These are phyloP conservation scores for Babylonia areolata DNA, from an alignment of 1,140 invertebrate genomes.

Conservation along the genomic window DNA sequence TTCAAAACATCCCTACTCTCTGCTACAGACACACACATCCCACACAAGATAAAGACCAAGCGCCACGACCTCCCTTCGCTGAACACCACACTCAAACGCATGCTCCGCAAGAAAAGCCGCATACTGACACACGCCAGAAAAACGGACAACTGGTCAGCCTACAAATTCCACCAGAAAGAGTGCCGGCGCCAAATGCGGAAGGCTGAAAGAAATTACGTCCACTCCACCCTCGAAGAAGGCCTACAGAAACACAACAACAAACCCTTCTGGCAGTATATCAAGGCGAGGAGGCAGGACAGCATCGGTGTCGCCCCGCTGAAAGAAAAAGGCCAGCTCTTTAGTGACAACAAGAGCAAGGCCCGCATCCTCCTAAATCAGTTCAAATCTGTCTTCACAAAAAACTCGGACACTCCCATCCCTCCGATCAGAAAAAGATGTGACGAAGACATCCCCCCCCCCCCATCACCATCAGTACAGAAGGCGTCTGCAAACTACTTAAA, in stretches of 20 bases:
- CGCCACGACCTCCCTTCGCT: too few species aligned
- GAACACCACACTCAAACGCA: too few species aligned
- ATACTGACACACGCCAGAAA: neutral
- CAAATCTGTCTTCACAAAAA: too few species aligned
- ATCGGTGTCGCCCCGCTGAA: neutral
- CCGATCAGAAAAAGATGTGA: too few species aligned
- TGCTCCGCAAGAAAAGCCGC: neutral
- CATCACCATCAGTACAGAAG: too few species aligned
- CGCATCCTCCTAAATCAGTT: neutral
- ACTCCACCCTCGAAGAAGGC: neutral
- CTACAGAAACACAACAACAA: neutral
- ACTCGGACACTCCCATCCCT: too few species aligned
- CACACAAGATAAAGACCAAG: too few species aligned
- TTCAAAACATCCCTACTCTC: too few species aligned
- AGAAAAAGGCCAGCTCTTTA: neutral
- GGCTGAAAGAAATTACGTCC: neutral
- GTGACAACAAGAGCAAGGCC: neutral
- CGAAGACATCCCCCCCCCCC: too few species aligned
- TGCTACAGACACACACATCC: too few species aligned
- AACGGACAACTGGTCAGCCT: neutral
- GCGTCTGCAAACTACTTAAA: too few species aligned
- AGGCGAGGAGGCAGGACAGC: neutral
- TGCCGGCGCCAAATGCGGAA: neutral
- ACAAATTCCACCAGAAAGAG: neutral
- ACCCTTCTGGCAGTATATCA: neutral